Evolutionary conservation across 2,888 invertebrate genomes (phyloP).

Genomic region (Oscheius sp.): DNA sequence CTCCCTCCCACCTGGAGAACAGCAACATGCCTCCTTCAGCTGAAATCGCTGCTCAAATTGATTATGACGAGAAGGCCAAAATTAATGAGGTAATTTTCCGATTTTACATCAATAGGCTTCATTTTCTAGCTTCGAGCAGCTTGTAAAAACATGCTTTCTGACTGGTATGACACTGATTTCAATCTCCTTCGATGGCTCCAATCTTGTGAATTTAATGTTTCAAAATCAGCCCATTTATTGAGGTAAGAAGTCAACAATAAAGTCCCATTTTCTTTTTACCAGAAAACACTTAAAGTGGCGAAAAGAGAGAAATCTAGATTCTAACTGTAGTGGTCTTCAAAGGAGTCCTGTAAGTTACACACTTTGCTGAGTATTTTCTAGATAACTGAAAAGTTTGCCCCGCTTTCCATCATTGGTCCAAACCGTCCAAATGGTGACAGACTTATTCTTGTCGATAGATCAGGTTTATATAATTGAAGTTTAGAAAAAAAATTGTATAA

Average conservation of each 20-base stretch:
- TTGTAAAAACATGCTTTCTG: slow-evolving; percentile 42
- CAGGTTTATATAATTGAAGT: slow-evolving; percentile 21
- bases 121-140: slow-evolving; percentile 39
- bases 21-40: slow-evolving; percentile 16
- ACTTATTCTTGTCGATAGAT: slow-evolving; percentile 51
- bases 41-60: background rate
- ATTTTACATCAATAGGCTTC: background rate
- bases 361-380: background rate
- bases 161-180: slow-evolving; percentile 51
- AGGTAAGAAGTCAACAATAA: slow-evolving; percentile 24
- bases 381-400: slow-evolving; percentile 42
- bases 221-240: slow-evolving; percentile 44
- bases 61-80: background rate
- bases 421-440: slow-evolving; percentile 43
- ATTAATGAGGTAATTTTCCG: background rate
- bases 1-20: background rate
- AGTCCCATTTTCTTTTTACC: background rate
- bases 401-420: slow-evolving; percentile 49
- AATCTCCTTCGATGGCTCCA: slow-evolving; percentile 58
- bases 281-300: slow-evolving; percentile 56
- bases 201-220: slow-evolving; percentile 44
- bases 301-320: slow-evolving; percentile 41
- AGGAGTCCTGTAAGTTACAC: slow-evolving; percentile 23
- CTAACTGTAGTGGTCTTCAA: slow-evolving; percentile 33
- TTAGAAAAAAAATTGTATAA: background rate